Base-by-base conservation (phyloP, 2,888 invertebrate genomes). In the Caenorhabditis panamensis region DNA sequence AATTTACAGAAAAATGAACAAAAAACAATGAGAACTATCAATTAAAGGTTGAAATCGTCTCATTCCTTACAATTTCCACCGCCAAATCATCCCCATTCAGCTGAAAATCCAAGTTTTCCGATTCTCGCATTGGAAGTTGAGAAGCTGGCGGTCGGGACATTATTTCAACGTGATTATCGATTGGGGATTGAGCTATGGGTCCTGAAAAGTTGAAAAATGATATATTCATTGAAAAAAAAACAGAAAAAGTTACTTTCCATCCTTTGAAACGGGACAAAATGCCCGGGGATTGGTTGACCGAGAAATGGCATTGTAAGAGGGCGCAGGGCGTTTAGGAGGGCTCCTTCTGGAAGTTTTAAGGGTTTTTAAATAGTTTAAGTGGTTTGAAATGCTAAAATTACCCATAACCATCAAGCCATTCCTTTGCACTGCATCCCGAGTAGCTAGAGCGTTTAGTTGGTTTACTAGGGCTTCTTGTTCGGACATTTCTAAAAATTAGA, bases 391-490 rank as follows among this genome's bases (percentile, higher is more conserved):
- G n/a, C 31, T 31, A 53, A 2, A 51, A 47, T 16, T 6, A 71
- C 73, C 73, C 73, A 79, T 68, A 8, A 26, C 73, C 8, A 79
- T 18, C 18, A 79, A n/a, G 16, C 63, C 72, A 62, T 69, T 75
- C n/a, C 69, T 41, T 9, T 58, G n/a, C 5, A 63, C 69, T 13
- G 61, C 61, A 47, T 79, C 64, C 4, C 79, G 41, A 22, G 68
- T 63, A 5, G 75, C 59, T 1, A 71, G 31, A 2, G 37, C 37
- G 28, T 80, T 69, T 18, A 79, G 13, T 24, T 79, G 68, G 31
- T 69, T 79, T 9, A 75, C 64, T 5, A 75, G 56, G 3, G 68
- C 36, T 53, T 80, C 80, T 71, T 80, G 80, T 75, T 80, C 80
- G 3, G 69, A 58, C 80, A 80, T 80, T 62, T 71, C 80, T 80